Evolutionary conservation across 2,113 vertebrate species (phyloP).

Genomic region (Polypterus bichir): DNA sequence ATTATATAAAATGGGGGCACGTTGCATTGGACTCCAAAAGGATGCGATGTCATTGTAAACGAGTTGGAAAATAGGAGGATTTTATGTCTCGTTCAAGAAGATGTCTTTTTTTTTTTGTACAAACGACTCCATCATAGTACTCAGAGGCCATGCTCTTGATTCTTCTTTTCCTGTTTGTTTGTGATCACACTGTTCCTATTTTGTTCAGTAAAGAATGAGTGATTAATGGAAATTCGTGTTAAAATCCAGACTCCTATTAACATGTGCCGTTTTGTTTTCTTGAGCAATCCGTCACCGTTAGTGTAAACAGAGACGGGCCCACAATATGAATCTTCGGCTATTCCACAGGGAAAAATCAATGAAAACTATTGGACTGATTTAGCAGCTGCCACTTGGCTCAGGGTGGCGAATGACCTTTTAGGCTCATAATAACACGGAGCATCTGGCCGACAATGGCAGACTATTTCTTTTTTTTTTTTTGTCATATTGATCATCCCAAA

Average conservation of each 20-base stretch:
- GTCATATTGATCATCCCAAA: not conserved
- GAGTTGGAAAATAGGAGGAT: too few species aligned
- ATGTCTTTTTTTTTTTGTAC: not conserved
- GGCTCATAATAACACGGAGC: conserved; percentile 5
- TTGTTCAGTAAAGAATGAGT: conserved; percentile 33
- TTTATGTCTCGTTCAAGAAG: too few species aligned
- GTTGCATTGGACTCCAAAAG: too few species aligned
- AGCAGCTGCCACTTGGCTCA: conserved; percentile 29
- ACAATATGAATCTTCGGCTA: conserved; percentile 33
- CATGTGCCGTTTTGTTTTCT: conserved; percentile 38
- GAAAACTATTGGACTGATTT: conserved; percentile 31
- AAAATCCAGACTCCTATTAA: conserved; percentile 30
- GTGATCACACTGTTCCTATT: conserved; percentile 1
- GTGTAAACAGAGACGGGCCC: conserved; percentile 28
- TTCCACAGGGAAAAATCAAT: conserved; percentile 41
- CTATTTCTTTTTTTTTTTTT: not conserved
- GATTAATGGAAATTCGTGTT: conserved; percentile 38
- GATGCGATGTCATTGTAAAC: too few species aligned
- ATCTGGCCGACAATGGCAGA: not conserved
- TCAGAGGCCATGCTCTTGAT: conserved; percentile 1
- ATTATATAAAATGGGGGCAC: too few species aligned
- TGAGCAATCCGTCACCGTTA: conserved; percentile 30
- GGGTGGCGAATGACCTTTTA: conserved; percentile 22
- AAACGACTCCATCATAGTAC: not conserved
- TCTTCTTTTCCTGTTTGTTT: conserved; percentile 16